Percentiles rank a stretch among this genome's conserved stretches.
Evolutionary conservation across 53 echinoderm and acorn worm genomes (phyloP).

Genomic region (Mesocentrotus franciscanus): DNA sequence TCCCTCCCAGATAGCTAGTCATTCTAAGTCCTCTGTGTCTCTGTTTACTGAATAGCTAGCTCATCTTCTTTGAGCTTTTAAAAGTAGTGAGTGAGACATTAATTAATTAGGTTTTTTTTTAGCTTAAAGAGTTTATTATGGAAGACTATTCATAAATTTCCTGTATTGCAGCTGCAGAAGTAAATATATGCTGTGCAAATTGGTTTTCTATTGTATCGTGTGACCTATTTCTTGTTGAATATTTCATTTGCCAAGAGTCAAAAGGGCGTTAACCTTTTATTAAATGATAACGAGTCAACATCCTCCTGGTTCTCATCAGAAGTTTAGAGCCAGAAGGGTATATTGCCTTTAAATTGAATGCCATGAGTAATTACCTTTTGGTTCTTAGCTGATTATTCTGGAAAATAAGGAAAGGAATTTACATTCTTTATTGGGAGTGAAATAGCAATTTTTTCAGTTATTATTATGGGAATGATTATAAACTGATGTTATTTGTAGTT

Average conservation of each 20-base stretch:
- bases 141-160: not conserved
- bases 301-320: too few relatives aligned
- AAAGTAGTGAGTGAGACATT: not conserved
- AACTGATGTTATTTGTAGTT: not conserved
- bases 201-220: too few relatives aligned
- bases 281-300: too few relatives aligned
- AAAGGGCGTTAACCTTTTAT: too few relatives aligned
- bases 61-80: slow-evolving; percentile 8
- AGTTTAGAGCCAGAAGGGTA: too few relatives aligned
- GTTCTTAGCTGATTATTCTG: not conserved
- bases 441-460: not conserved
- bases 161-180: not conserved
- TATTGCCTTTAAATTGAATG: too few relatives aligned
- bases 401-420: too few relatives aligned
- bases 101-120: not conserved
- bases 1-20: slow-evolving; percentile 14
- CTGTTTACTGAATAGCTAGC: not conserved
- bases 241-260: too few relatives aligned
- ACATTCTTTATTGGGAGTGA: not conserved
- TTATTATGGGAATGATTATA: not conserved
- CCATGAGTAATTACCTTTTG: not conserved
- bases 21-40: not conserved
- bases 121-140: not conserved
- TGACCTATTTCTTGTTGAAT: too few relatives aligned
- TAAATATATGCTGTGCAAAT: not conserved